These are phyloP conservation scores for Trypoxylon attenuatum DNA, from an alignment of 2,888 invertebrate genomes.

Conservation along the genomic window DNA sequence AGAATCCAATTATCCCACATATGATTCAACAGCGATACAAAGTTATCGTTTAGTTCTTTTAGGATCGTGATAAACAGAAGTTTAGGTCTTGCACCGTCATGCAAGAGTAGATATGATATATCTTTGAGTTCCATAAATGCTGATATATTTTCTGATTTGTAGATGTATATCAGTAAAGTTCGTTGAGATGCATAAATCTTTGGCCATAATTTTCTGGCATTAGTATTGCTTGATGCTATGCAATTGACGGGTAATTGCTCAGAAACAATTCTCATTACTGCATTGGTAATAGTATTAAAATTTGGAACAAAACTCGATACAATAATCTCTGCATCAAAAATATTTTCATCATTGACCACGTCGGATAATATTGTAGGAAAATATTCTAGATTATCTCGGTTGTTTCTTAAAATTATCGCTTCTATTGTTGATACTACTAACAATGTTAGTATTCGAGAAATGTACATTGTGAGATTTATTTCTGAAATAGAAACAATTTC, in stretches of 20 bases:
- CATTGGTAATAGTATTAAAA: no score
- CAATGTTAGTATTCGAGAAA: no score
- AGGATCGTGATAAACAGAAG: neutral
- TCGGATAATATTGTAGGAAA: no score
- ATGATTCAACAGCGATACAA: neutral
- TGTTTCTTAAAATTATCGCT: no score
- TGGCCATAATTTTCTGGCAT: neutral
- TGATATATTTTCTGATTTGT: neutral
- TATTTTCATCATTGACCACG: no score
- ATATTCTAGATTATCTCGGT: no score
- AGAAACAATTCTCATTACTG: no score
- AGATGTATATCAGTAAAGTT: conserved; percentile 3
- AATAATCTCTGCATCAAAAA: no score
- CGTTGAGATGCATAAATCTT: neutral
- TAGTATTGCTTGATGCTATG: neutral
- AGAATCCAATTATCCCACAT: conserved; percentile 15
- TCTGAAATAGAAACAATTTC: no score
- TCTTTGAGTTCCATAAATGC: neutral
- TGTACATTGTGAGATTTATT: no score
- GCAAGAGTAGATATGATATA: neutral
- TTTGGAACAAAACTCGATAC: no score
- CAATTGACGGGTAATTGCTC: neutral
- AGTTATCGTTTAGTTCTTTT: neutral
- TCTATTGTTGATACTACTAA: no score
- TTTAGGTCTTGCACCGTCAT: neutral